These are phyloP conservation scores for Noctilio leporinus DNA, from an alignment of 2,113 vertebrate genomes.

Conservation along the genomic window DNA sequence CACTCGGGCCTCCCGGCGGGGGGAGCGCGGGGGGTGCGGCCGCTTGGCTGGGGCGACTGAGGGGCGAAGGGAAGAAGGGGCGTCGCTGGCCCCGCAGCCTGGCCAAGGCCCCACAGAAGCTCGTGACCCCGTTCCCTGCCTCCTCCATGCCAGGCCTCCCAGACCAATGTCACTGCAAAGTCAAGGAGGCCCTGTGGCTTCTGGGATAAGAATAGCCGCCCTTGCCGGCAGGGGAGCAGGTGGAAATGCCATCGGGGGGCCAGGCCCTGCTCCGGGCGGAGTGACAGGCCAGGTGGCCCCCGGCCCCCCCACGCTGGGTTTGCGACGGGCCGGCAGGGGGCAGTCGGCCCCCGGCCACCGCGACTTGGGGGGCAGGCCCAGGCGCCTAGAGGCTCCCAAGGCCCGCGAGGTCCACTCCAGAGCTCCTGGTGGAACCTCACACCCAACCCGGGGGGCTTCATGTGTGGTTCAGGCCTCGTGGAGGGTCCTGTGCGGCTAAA, in stretches of 20 bases:
- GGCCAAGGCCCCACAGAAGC: neutral
- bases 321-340: slow-evolving; percentile 14
- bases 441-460: accelerated
- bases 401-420: neutral
- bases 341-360: neutral
- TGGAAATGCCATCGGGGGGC: neutral
- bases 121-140: accelerated
- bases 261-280: neutral
- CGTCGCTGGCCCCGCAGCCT: neutral
- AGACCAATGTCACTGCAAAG: slow-evolving; percentile 23
- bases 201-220: slow-evolving; percentile 29
- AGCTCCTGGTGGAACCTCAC: neutral
- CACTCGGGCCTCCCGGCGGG: neutral
- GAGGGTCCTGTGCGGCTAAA: accelerated
- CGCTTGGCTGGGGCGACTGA: neutral
- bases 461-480: too few species aligned
- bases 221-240: neutral
- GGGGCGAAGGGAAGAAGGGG: neutral
- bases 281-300: neutral
- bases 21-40: too few species aligned
- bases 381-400: neutral
- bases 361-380: neutral
- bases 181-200: neutral
- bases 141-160: neutral
- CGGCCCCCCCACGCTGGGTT: accelerated